Evolutionary conservation across 2,113 vertebrate species (phyloP).

Genomic region (Casuarius casuarius): DNA sequence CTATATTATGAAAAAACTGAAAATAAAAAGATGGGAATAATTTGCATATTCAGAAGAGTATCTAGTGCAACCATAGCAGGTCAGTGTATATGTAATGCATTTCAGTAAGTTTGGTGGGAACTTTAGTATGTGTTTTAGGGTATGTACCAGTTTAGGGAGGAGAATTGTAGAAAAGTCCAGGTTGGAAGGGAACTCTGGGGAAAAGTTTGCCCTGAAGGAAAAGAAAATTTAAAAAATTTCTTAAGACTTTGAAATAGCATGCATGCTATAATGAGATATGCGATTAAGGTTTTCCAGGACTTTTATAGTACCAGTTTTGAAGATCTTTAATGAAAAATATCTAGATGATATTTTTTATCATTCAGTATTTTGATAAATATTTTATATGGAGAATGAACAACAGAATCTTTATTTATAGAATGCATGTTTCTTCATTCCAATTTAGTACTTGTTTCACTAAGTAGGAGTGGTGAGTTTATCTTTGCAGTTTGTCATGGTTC

Average conservation of each 20-base stretch:
- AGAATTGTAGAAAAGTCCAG: not conserved
- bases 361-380: not conserved
- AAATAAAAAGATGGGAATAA: not conserved
- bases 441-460: not conserved
- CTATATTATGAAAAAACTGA: not conserved
- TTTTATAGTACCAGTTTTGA: not conserved
- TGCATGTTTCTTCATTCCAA: not conserved
- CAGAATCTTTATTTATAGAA: not conserved
- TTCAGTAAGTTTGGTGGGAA: not conserved
- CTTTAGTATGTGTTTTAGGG: not conserved
- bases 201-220: not conserved
- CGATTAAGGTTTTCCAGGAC: not conserved
- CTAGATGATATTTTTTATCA: not conserved
- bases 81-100: not conserved
- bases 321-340: not conserved
- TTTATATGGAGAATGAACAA: not conserved
- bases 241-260: not conserved
- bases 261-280: fast-evolving
- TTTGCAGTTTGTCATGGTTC: not conserved
- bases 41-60: not conserved
- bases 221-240: not conserved
- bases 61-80: not conserved
- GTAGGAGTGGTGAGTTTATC: not conserved
- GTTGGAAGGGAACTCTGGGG: not conserved
- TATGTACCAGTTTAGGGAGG: not conserved